A percentile compares a stretch with the other conserved stretches of the same genome.
phyloP scores from a whole-genome alignment of 2,113 vertebrate genomes.

The Anarhynchus alexandrinus region DNA sequence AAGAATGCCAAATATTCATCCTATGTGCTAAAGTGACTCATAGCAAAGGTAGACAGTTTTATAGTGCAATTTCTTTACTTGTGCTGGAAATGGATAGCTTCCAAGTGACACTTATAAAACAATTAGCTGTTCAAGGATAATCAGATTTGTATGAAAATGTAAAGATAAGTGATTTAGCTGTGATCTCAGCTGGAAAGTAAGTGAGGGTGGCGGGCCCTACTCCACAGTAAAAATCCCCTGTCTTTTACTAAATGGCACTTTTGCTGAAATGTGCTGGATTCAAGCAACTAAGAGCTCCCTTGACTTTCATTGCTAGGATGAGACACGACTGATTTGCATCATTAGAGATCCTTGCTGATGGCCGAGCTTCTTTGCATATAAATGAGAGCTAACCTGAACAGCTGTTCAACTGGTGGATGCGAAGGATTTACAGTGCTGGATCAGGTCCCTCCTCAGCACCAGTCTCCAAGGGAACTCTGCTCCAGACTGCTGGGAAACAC shows the following conservation, averaged over 20 bases:
- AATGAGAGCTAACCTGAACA: constrained; percentile 16
- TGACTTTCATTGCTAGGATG: constrained; percentile 34
- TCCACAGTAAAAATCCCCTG: not conserved
- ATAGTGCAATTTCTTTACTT: constrained; percentile 53
- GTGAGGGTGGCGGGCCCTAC: not conserved
- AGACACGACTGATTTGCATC: constrained; percentile 33
- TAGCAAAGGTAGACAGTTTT: constrained; percentile 50
- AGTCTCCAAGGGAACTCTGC: not conserved
- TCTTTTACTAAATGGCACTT: constrained; percentile 29
- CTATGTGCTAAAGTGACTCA: constrained; percentile 39
- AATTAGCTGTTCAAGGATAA: constrained; percentile 61
- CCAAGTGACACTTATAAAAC: constrained; percentile 57
- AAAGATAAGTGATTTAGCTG: constrained; percentile 51
- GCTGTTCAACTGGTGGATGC: not conserved
- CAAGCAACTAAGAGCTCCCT: not conserved
- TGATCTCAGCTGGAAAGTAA: constrained; percentile 47
- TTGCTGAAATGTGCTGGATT: constrained; percentile 31
- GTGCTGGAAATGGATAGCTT: constrained; percentile 48
- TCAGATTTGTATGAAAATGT: constrained; percentile 57
- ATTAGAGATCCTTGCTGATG: constrained; percentile 26
- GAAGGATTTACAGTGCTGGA: constrained; percentile 9
- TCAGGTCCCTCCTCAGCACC: not conserved
- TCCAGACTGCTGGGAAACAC: not conserved
- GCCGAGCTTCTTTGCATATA: constrained; percentile 14
- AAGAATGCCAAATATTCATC: constrained; percentile 42